Evolutionary conservation across 2,888 invertebrate genomes (phyloP).

Genomic region (Orthosia cruda): DNA sequence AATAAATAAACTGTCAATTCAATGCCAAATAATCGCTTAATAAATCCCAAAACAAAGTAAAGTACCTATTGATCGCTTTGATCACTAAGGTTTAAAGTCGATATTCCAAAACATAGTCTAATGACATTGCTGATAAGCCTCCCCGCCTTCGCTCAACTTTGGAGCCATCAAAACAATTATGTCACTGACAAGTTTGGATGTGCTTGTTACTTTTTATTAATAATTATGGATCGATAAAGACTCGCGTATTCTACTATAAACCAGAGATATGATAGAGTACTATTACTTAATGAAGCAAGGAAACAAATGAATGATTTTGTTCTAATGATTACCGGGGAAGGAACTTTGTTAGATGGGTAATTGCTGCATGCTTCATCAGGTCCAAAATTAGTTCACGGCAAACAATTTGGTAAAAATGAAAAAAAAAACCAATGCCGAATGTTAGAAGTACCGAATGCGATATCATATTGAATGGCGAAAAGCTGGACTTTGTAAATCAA

Average conservation of each 20-base stretch:
- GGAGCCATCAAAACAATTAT: constrained; percentile 58
- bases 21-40: not conserved
- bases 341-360: too few relatives aligned
- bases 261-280: not conserved
- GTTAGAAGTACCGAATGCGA: too few relatives aligned
- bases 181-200: constrained; percentile 46
- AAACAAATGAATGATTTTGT: not conserved
- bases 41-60: too few relatives aligned
- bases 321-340: not conserved
- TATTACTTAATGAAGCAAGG: not conserved
- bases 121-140: constrained; percentile 50
- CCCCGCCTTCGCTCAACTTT: constrained; percentile 44
- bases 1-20: not conserved
- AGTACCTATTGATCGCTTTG: not conserved
- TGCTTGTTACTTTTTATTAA: constrained; percentile 46
- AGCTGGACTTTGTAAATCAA: too few relatives aligned
- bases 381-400: too few relatives aligned
- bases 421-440: too few relatives aligned
- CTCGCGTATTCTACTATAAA: not conserved
- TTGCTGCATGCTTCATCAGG: too few relatives aligned
- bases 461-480: too few relatives aligned
- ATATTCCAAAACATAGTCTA: constrained; percentile 44
- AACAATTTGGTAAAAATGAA: too few relatives aligned
- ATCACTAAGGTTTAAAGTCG: not conserved
- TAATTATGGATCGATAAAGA: constrained; percentile 6